phyloP scores from a whole-genome alignment of 2,797 vertebrate species.

The Phaenicophaeus curvirostris region DNA sequence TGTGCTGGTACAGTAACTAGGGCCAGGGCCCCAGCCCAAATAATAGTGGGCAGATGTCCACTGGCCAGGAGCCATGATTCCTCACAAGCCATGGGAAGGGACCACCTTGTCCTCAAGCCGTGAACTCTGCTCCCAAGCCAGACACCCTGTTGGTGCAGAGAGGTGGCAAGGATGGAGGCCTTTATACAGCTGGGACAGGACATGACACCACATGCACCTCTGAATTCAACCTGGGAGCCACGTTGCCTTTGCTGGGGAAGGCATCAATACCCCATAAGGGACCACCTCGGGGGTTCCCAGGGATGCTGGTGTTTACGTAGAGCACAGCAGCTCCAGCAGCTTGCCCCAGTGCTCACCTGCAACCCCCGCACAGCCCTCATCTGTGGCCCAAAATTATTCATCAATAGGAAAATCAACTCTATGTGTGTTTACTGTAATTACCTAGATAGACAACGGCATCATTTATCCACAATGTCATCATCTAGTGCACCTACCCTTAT shows the following conservation, averaged over 20 bases:
- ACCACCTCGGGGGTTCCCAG: fast-evolving
- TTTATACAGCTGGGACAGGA: neutral
- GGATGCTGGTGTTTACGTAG: neutral
- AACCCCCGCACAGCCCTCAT: neutral
- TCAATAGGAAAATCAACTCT: neutral
- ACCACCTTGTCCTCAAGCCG: neutral
- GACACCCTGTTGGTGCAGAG: neutral
- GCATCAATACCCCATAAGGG: neutral
- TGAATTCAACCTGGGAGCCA: neutral
- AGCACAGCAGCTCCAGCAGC: neutral
- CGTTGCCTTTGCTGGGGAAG: neutral
- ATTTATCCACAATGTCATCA: neutral
- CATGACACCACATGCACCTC: fast-evolving
- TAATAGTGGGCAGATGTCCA: neutral
- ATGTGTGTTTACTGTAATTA: neutral
- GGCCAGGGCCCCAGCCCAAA: fast-evolving
- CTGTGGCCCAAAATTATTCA: neutral
- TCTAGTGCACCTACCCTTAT: neutral
- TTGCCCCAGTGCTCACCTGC: neutral
- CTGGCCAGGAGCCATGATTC: neutral
- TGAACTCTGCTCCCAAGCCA: neutral
- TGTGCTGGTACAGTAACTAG: too few species aligned
- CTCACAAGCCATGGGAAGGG: neutral
- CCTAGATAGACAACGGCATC: neutral
- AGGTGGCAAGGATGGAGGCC: neutral